Percentiles rank a stretch among this genome's conserved stretches.
phyloP scores from a whole-genome alignment of 2,797 vertebrate species.

The Gastrophryne carolinensis region DNA sequence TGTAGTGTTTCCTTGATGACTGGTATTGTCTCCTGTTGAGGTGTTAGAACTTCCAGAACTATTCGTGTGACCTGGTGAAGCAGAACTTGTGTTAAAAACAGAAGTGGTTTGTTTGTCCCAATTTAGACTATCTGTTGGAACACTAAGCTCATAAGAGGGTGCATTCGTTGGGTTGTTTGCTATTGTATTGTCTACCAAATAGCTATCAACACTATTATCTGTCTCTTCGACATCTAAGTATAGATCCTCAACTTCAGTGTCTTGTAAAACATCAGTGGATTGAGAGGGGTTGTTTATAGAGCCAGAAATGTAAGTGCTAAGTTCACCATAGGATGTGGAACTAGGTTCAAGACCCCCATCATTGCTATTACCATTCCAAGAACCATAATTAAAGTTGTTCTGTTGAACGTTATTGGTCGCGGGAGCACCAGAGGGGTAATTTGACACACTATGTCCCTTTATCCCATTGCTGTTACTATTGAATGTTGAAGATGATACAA shows the following conservation, averaged over 20 bases:
- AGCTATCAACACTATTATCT: neutral
- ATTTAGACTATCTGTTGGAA: neutral
- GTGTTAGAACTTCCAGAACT: slow-evolving; percentile 6
- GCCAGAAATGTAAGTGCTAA: neutral
- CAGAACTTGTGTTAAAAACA: neutral
- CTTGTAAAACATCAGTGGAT: neutral
- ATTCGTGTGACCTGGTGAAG: slow-evolving; percentile 8
- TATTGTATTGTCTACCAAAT: neutral
- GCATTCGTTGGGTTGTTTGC: neutral
- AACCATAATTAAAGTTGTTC: neutral
- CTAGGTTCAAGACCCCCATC: neutral
- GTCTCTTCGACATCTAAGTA: neutral
- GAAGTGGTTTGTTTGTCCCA: neutral
- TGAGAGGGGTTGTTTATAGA: neutral
- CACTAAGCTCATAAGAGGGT: neutral
- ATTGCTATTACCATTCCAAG: slow-evolving; percentile 1
- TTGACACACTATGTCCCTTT: neutral
- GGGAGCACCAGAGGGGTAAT: neutral
- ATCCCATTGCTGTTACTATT: no score
- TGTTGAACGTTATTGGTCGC: neutral
- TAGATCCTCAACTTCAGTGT: neutral
- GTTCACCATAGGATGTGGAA: neutral
- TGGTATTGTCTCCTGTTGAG: neutral
- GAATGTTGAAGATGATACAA: neutral
- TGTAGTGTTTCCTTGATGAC: neutral